A percentile compares a stretch with the other conserved stretches of the same genome.
Conservation (phyloP, 2,113 vertebrate species). For the Leptobrachium ailaonicum region DNA sequence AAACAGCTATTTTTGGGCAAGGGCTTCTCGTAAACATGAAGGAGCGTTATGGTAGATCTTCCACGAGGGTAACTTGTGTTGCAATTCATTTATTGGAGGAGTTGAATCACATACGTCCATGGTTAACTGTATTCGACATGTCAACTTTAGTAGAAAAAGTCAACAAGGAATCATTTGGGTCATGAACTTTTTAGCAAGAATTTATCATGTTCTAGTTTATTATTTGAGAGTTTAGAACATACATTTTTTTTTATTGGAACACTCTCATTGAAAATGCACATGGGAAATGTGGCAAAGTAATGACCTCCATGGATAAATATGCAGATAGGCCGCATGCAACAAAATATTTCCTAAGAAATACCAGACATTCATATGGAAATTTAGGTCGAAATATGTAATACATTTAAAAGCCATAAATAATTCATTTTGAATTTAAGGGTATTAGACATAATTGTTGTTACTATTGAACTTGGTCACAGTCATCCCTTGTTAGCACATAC, state of each 20-base stretch:
- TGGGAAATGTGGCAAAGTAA: background rate
- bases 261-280: background rate
- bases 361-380: conserved; percentile 31
- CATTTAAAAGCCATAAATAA: conserved; percentile 12
- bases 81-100: too few species aligned
- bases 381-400: conserved; percentile 27
- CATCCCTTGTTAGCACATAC: background rate
- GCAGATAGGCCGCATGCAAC: background rate
- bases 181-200: background rate
- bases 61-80: too few species aligned
- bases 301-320: background rate
- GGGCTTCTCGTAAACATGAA: background rate
- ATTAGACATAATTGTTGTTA: background rate
- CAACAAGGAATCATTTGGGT: background rate
- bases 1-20: background rate
- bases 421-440: conserved; percentile 9
- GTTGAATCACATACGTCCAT: too few species aligned
- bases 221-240: background rate
- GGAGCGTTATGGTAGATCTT: background rate
- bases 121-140: too few species aligned
- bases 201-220: background rate
- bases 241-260: background rate
- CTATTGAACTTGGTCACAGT: background rate
- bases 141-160: background rate
- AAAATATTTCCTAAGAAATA: conserved; percentile 13